Conservation (phyloP, 2,113 vertebrate genomes). For the Prinia subflava region DNA sequence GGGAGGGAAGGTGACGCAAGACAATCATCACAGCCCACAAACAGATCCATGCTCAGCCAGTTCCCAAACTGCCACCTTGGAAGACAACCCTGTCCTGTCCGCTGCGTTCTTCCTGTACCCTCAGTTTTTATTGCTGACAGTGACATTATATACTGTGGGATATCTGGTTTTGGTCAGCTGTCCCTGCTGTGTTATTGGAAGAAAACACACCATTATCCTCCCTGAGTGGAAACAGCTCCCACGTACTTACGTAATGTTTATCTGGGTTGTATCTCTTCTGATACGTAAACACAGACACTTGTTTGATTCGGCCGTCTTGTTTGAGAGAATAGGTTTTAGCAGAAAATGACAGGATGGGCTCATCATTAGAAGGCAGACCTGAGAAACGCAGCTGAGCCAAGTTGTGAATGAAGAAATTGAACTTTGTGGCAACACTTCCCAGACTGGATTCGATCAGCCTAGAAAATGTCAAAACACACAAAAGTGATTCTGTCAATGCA, state of each 20-base stretch:
- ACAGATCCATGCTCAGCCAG: not conserved
- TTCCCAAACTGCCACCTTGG: not conserved
- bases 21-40: not conserved
- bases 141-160: not conserved
- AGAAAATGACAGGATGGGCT: slow-evolving; percentile 94
- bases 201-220: not conserved
- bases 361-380: slow-evolving; percentile 91
- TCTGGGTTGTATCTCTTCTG: slow-evolving; percentile 99
- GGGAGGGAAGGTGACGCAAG: not conserved
- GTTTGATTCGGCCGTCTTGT: slow-evolving; percentile 90
- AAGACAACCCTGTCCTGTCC: not conserved
- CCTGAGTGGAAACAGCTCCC: not conserved
- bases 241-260: slow-evolving; percentile 92
- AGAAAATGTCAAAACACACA: not conserved
- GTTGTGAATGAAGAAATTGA: slow-evolving; percentile 99
- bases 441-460: slow-evolving; percentile 97
- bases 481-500: not conserved
- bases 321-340: slow-evolving; percentile 92
- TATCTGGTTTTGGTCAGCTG: not conserved
- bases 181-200: not conserved
- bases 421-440: slow-evolving; percentile 96
- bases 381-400: slow-evolving; percentile 95
- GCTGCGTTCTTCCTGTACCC: not conserved
- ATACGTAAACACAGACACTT: slow-evolving; percentile 92
- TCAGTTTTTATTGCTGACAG: not conserved